Conservation (phyloP, 1,140 invertebrate species). For the Phthorimaea operculella region DNA sequence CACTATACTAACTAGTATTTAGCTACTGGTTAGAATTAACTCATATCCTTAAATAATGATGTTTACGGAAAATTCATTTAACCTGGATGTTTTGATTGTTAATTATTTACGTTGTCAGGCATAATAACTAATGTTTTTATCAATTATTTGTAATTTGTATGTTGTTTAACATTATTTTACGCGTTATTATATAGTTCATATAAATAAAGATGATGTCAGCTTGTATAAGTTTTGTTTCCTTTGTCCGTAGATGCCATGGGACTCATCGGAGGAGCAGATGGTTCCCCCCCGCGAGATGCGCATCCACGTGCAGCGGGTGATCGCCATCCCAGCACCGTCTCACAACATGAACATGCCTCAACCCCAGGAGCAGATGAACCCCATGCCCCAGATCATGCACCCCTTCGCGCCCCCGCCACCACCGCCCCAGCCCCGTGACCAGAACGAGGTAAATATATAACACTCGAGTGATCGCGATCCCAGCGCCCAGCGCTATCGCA, state of each 20-base stretch:
- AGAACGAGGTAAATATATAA: constrained; percentile 37
- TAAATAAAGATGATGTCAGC: too few relatives aligned
- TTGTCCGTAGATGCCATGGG: constrained; percentile 50
- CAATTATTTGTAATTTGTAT: too few relatives aligned
- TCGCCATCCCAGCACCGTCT: constrained; percentile 52
- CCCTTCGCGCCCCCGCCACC: constrained; percentile 50
- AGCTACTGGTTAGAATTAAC: too few relatives aligned
- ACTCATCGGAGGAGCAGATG: constrained; percentile 57
- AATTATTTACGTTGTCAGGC: too few relatives aligned
- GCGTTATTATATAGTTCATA: too few relatives aligned
- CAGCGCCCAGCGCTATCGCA: too few relatives aligned
- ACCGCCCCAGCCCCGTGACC: constrained; percentile 39
- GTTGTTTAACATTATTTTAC: not conserved
- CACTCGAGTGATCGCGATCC: not conserved
- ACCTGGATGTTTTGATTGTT: too few relatives aligned
- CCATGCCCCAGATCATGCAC: too few relatives aligned
- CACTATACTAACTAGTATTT: too few relatives aligned
- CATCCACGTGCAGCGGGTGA: constrained; percentile 64
- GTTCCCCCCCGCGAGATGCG: constrained; percentile 56
- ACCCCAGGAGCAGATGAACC: constrained; percentile 33
- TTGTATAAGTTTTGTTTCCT: not conserved
- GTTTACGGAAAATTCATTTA: too few relatives aligned
- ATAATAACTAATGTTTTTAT: not conserved
- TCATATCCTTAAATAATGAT: too few relatives aligned
- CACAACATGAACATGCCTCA: constrained; percentile 34